A percentile compares a stretch with the other conserved stretches of the same genome.
phyloP scores from a whole-genome alignment of 2,797 vertebrate genomes.

The Apogon hyalosoma region DNA sequence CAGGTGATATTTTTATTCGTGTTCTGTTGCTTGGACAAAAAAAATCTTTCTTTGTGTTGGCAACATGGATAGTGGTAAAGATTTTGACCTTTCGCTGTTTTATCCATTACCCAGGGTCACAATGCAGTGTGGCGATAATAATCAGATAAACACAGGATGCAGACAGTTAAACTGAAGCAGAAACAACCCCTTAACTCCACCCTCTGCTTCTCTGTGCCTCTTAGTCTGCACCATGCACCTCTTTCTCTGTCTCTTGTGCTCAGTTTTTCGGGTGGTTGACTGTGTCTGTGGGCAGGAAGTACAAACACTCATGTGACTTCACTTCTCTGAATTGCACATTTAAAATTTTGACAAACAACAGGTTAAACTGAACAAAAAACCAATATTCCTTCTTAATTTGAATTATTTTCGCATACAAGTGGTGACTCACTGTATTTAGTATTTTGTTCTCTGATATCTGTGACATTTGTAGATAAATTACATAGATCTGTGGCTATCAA shows the following conservation, averaged over 20 bases:
- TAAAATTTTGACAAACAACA: conserved; percentile 33
- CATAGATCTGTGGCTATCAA: too few relatives aligned
- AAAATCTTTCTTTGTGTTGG: conserved; percentile 34
- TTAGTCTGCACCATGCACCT: conserved; percentile 17
- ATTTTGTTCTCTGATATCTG: neutral
- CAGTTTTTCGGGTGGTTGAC: conserved; percentile 42
- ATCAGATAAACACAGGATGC: conserved; percentile 44
- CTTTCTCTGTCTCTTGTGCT: conserved; percentile 22
- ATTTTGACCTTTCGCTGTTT: conserved; percentile 13
- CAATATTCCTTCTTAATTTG: neutral
- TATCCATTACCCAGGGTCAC: conserved; percentile 23
- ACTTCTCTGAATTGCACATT: conserved; percentile 59
- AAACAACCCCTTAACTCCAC: conserved; percentile 51
- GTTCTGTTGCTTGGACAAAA: conserved; percentile 16
- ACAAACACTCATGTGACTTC: conserved; percentile 60
- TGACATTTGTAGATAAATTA: neutral
- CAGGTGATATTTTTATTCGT: neutral
- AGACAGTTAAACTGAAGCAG: conserved; percentile 57
- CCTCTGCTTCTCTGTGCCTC: conserved; percentile 22
- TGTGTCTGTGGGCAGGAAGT: conserved; percentile 81
- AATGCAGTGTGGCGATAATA: conserved; percentile 33
- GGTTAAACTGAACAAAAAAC: conserved; percentile 19
- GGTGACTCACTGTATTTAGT: conserved; percentile 44
- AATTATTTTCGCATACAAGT: conserved; percentile 44
- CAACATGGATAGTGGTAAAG: conserved; percentile 16